Evolutionary conservation across 2,113 vertebrate species (phyloP), one percentile per base, ranked within the genome.

Genomic region (Isichthys henryi): DNA sequence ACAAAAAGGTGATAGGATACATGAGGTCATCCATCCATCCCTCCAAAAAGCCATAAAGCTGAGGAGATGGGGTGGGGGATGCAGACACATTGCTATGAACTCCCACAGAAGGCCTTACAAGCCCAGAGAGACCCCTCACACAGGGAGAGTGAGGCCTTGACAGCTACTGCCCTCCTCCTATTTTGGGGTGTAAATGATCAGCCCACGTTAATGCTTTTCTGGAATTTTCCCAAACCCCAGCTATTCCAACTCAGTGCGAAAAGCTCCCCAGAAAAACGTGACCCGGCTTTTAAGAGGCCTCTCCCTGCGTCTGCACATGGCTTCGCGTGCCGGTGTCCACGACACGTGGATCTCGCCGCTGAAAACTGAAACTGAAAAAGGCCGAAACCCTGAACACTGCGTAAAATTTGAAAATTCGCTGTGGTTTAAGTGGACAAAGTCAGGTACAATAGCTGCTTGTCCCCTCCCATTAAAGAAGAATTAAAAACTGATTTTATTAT

Each of bases 161-260:
- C 45, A 17, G 13, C 46, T 50, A 6, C 45, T 35, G 15, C 86
- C 50, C 86, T 39, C 13, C 52, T 88, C 53, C 13, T 43, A 43
- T 88, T 50, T 50, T 58, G 53, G 31, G 88, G 91, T 91, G 91
- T 74, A 91, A 58, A 62, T 91, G 92, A 92, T 93, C 94, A 92
- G 86, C 88, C 91, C 92, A 91, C 90, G 92, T 94, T 91, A 93
- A 49, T 31, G 39, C 86, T 31, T 88, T 74, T 88, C 87, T 53
- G 46, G 62, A 88, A 88, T 27, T 15, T 31, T 88, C 62, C 88
- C 27, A 23, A 46, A 31, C 23, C 49, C 85, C 49, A 3, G 80
- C 13, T 9, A 0, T 21, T 82, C 39, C 48, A 86, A 53, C 43
- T 43, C 45, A 0, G 21, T 19, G 6, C 23, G 46, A 83, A 83